A percentile compares a stretch with the other conserved stretches of the same genome.
Evolutionary conservation across 2,888 invertebrate genomes (phyloP).

Genomic region (Lasioglossum figueresi): DNA sequence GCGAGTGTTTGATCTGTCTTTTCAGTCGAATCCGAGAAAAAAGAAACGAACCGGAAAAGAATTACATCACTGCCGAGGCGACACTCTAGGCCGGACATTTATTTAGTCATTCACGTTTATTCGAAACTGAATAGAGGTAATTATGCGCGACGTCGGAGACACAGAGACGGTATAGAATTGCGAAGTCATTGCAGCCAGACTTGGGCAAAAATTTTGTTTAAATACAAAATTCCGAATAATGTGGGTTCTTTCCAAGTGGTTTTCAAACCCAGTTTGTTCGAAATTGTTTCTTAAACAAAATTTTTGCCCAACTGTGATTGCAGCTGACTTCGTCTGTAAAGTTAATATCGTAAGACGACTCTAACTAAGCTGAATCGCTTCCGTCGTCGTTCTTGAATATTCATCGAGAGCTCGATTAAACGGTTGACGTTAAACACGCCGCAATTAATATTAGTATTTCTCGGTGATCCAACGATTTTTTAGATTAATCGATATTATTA

Average conservation of each 20-base stretch:
- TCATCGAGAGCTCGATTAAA: neutral
- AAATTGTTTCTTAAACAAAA: too few species aligned
- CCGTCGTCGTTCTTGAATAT: neutral
- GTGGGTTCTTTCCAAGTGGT: too few species aligned
- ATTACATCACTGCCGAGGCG: slow-evolving; percentile 29
- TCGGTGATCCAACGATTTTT: neutral
- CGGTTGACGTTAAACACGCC: neutral
- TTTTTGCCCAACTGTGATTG: neutral
- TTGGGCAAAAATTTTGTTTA: too few species aligned
- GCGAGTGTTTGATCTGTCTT: slow-evolving; percentile 25
- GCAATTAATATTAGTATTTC: neutral
- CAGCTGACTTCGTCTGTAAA: neutral
- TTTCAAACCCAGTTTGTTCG: too few species aligned
- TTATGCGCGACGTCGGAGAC: slow-evolving; percentile 24
- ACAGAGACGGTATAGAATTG: neutral
- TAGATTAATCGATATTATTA: slow-evolving; percentile 20
- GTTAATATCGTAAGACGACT: neutral
- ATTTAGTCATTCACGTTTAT: slow-evolving; percentile 7
- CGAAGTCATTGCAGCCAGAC: slow-evolving; percentile 25
- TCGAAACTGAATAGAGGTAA: slow-evolving; percentile 37
- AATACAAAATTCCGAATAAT: too few species aligned
- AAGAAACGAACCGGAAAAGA: slow-evolving; percentile 15
- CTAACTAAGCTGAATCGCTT: too few species aligned
- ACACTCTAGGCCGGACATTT: slow-evolving; percentile 17
- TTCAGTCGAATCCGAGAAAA: neutral